phyloP scores from a whole-genome alignment of 1,140 invertebrate species.

The Aphelinus atriplicis region DNA sequence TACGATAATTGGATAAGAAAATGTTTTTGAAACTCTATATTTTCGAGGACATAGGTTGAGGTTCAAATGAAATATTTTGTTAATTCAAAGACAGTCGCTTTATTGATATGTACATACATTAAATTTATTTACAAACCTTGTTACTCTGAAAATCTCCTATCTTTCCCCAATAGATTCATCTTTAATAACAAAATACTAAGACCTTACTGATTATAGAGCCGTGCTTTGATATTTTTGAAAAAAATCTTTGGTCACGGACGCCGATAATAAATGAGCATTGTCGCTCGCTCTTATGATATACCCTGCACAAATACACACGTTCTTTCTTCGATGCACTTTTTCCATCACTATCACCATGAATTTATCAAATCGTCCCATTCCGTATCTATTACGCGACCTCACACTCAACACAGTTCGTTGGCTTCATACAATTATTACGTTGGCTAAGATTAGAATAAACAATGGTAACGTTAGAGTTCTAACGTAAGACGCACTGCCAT shows the following conservation, averaged over 20 bases:
- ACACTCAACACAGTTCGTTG: background rate
- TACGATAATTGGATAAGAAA: no score
- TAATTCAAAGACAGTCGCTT: slow-evolving; percentile 56
- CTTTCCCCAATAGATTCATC: slow-evolving; percentile 44
- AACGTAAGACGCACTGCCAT: slow-evolving; percentile 53
- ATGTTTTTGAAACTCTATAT: no score
- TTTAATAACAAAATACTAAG: slow-evolving; percentile 60
- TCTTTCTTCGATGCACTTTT: slow-evolving; percentile 3
- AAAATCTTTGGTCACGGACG: slow-evolving; percentile 55
- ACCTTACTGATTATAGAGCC: slow-evolving; percentile 55
- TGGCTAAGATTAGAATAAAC: slow-evolving; percentile 54
- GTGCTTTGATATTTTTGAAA: slow-evolving; percentile 51
- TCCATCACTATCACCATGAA: slow-evolving; percentile 1
- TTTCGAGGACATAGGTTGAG: no score
- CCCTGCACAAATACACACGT: slow-evolving; percentile 25
- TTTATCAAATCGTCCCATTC: background rate
- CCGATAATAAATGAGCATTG: slow-evolving; percentile 46
- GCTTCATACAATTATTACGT: slow-evolving; percentile 54
- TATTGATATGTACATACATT: slow-evolving; percentile 66
- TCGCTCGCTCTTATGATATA: slow-evolving; percentile 21
- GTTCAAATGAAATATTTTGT: no score
- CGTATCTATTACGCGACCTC: background rate
- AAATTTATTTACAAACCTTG: slow-evolving; percentile 59
- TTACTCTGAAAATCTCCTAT: slow-evolving; percentile 37
- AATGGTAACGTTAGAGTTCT: slow-evolving; percentile 47